Conservation (phyloP, 2,888 invertebrate genomes). For the Hyalella azteca region DNA sequence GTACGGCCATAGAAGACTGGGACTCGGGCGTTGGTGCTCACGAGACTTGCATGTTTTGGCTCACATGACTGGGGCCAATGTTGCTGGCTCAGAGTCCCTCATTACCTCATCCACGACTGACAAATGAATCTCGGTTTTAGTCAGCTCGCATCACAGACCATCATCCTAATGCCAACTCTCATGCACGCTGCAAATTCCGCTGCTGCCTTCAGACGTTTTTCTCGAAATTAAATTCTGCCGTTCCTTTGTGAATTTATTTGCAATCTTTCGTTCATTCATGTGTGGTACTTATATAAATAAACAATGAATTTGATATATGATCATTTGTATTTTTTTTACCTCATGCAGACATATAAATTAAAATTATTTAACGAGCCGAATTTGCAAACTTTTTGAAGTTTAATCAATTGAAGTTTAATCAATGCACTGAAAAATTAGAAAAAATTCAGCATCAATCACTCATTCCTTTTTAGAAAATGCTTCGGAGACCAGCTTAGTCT, state of each 20-base stretch:
- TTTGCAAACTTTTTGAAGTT: too few relatives aligned
- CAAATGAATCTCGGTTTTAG: not conserved
- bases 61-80: slow-evolving; percentile 16
- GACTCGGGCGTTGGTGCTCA: not conserved
- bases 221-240: not conserved
- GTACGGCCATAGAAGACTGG: too few relatives aligned
- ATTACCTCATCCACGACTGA: slow-evolving; percentile 24
- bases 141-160: not conserved
- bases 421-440: too few relatives aligned
- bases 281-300: too few relatives aligned
- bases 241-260: not conserved
- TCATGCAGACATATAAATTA: too few relatives aligned
- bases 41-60: not conserved
- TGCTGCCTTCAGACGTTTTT: not conserved
- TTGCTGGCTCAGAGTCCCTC: not conserved
- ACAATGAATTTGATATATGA: not conserved
- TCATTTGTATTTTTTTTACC: not conserved
- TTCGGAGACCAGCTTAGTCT: too few relatives aligned
- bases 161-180: not conserved
- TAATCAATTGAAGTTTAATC: too few relatives aligned
- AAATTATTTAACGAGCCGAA: too few relatives aligned
- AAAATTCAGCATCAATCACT: too few relatives aligned
- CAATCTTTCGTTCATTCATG: not conserved
- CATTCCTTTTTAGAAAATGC: too few relatives aligned
- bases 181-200: not conserved